Percentiles rank a stretch among this genome's conserved stretches.
phyloP scores from a whole-genome alignment of 2,888 invertebrate genomes.

The Nesidiocoris tenuis region DNA sequence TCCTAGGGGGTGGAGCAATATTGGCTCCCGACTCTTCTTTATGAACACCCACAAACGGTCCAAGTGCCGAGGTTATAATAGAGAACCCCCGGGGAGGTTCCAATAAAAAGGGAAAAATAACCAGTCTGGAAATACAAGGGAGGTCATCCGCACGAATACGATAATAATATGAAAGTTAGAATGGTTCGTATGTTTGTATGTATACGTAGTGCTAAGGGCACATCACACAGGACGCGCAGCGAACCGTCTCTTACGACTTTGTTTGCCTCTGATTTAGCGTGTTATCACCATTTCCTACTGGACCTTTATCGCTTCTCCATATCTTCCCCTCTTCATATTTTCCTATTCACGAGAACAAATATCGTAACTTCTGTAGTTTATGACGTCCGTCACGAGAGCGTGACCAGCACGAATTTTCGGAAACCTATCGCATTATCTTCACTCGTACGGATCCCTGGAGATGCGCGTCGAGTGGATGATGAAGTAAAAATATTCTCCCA shows the following conservation, averaged over 20 bases:
- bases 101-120: neutral
- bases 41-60: neutral
- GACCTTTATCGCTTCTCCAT: constrained; percentile 28
- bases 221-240: constrained; percentile 19
- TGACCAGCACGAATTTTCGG: too few relatives aligned
- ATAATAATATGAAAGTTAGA: neutral
- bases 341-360: constrained; percentile 12
- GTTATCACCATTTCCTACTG: constrained; percentile 43
- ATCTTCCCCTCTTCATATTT: neutral
- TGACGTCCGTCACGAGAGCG: constrained; percentile 31
- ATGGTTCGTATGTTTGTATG: neutral
- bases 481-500: too few relatives aligned
- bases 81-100: neutral
- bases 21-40: neutral
- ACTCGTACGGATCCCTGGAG: too few relatives aligned
- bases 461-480: too few relatives aligned
- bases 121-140: neutral
- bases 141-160: neutral
- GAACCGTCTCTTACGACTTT: constrained; percentile 48
- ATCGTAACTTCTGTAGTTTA: constrained; percentile 33
- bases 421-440: too few relatives aligned
- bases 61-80: neutral
- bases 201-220: neutral
- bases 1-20: neutral
- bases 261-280: constrained; percentile 49